These are phyloP conservation scores for Plectropomus leopardus DNA, from an alignment of 2,113 vertebrate genomes.

Conservation along the genomic window DNA sequence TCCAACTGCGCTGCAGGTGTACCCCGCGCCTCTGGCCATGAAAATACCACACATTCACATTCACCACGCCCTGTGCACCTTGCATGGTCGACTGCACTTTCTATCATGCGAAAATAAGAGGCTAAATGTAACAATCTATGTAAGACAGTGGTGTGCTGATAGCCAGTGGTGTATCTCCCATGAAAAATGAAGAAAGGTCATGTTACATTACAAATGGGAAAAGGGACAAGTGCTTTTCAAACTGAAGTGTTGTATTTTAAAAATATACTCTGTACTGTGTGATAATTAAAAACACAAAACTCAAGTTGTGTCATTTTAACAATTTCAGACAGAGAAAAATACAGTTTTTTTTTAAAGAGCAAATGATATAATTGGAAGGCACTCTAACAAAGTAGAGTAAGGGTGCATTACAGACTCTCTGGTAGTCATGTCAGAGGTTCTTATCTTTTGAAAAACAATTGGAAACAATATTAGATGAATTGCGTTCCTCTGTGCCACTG, in stretches of 20 bases:
- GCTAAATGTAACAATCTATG: constrained; percentile 18
- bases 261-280: background rate
- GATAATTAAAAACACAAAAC: background rate
- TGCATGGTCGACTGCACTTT: constrained; percentile 28
- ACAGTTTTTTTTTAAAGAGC: too few relatives aligned
- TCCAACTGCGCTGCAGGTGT: constrained; percentile 33
- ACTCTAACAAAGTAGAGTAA: background rate
- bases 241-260: background rate
- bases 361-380: background rate
- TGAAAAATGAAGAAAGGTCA: constrained; percentile 17
- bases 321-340: background rate
- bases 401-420: background rate
- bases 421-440: background rate
- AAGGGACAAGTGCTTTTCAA: background rate
- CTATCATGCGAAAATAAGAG: constrained; percentile 24
- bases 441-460: background rate
- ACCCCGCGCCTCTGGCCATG: constrained; percentile 6
- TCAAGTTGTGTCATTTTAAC: background rate
- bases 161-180: background rate
- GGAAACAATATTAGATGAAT: background rate
- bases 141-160: background rate
- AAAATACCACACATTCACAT: constrained; percentile 42
- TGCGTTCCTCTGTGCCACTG: background rate
- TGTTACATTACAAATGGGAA: background rate
- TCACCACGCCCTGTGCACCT: constrained; percentile 9